A percentile compares a stretch with the other conserved stretches of the same genome.
These are phyloP conservation scores for Metopolophium dirhodum DNA, from an alignment of 1,140 invertebrate genomes.

Conservation along the genomic window DNA sequence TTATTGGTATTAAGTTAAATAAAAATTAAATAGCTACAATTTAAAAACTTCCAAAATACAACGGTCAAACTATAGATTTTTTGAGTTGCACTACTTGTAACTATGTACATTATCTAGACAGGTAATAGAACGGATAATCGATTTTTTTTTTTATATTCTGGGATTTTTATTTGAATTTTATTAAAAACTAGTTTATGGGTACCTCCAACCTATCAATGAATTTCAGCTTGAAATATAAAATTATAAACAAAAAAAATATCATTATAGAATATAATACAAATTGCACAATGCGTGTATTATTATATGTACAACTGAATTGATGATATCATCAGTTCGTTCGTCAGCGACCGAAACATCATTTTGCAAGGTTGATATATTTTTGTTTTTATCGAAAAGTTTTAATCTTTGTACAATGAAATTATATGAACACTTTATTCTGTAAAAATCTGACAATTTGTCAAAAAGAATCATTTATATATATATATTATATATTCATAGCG, in stretches of 20 bases:
- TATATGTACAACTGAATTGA: not conserved
- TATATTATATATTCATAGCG: not conserved
- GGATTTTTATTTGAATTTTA: not conserved
- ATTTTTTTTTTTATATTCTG: not conserved
- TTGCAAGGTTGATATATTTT: conserved; percentile 15
- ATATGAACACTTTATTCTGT: not conserved
- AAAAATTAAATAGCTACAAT: not conserved
- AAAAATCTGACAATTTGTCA: not conserved
- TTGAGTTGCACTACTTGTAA: not conserved
- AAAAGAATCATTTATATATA: not conserved
- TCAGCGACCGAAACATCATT: not conserved
- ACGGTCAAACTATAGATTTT: not conserved
- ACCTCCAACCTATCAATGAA: not conserved
- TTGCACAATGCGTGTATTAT: not conserved
- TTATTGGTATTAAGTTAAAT: not conserved
- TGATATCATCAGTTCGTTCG: not conserved
- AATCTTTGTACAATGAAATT: not conserved
- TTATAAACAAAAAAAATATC: not conserved
- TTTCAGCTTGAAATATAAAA: not conserved
- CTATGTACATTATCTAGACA: not conserved
- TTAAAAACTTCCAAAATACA: not conserved
- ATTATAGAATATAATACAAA: not conserved
- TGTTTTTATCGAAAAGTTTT: not conserved
- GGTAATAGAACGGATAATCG: not conserved
- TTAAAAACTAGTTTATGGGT: not conserved